Evolutionary conservation across 1,140 invertebrate species (phyloP).

Genomic region (Temnothorax curvispinosus): DNA sequence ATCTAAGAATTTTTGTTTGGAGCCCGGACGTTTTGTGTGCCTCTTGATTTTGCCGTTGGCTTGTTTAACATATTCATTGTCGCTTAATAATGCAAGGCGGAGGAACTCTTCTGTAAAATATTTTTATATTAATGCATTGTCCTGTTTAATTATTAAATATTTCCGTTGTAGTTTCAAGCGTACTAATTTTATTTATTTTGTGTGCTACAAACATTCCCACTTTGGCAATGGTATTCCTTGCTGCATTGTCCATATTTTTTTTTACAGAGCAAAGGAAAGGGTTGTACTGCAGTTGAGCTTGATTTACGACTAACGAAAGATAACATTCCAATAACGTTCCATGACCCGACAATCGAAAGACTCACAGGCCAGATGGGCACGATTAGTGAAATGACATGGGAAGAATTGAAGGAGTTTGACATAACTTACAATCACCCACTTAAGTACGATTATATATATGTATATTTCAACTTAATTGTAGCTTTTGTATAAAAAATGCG

Average conservation of each 20-base stretch:
- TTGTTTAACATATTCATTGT: conserved; percentile 20
- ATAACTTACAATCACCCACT: conserved; percentile 89
- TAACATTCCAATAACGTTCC: conserved; percentile 90
- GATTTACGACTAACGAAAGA: conserved; percentile 91
- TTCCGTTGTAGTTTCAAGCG: background rate
- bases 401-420: conserved; percentile 88
- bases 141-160: background rate
- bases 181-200: conserved; percentile 1
- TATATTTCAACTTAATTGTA: background rate
- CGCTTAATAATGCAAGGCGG: background rate
- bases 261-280: conserved; percentile 88
- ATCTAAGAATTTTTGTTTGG: conserved; percentile 1
- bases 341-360: conserved; percentile 90
- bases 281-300: conserved; percentile 91
- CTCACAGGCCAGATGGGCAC: conserved; percentile 87
- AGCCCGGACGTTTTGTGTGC: background rate
- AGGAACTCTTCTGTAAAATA: background rate
- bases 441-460: conserved; percentile 81
- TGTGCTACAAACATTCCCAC: too few relatives aligned
- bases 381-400: conserved; percentile 88
- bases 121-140: background rate
- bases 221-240: background rate
- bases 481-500: conserved; percentile 13
- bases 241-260: conserved; percentile 41
- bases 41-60: conserved; percentile 8